Base-by-base conservation (phyloP, 2,113 vertebrate genomes). In the Hiodon tergisus region DNA sequence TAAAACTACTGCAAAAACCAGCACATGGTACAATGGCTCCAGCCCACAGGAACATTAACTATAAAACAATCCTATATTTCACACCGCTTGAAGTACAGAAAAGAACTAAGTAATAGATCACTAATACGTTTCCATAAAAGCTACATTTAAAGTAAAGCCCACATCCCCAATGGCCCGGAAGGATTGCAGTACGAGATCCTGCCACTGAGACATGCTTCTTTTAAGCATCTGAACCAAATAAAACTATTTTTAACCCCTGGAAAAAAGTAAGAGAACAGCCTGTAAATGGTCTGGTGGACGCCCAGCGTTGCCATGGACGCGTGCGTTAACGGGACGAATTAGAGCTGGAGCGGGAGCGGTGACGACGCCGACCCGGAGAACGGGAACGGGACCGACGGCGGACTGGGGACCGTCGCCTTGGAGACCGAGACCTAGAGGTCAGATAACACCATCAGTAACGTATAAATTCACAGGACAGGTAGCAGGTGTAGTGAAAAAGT, bases 291-390 rank as follows among this genome's bases (percentile, higher is more conserved):
- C 10, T 31, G 60, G 50, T 14, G 8, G 4, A 48, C 58, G 58
- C 51, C 3, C 47, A 11, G 4, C 58, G 3, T 17, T 46, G 14
- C 0, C 3, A 5, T 61, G 71, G 67, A 80, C 74, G 77, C 75
- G 77, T 80, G 46, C 75, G 90, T 86, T 96, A 99, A 90, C 96
- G 93, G 3, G 96, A 99, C 13, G 97, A 99, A 88, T 98, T 99
- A 5, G 97, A 98, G 81, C 97, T 99, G 86, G 97, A 99, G 48
- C 96, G 94, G 80, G 96, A 98, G 72, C 95, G 93, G 65, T 98
- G 96, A 70, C 97, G 95, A 74, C 97, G 91, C 71, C 96, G 94
- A 0, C 95, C 97, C 0, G 96, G 95, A 58, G 97, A 98, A 50
- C 95, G 90, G 66, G 96, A 31, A 31, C 31, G 31, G 31, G 31